Conservation (phyloP, 2,113 vertebrate genomes). For the Hippotragus niger region DNA sequence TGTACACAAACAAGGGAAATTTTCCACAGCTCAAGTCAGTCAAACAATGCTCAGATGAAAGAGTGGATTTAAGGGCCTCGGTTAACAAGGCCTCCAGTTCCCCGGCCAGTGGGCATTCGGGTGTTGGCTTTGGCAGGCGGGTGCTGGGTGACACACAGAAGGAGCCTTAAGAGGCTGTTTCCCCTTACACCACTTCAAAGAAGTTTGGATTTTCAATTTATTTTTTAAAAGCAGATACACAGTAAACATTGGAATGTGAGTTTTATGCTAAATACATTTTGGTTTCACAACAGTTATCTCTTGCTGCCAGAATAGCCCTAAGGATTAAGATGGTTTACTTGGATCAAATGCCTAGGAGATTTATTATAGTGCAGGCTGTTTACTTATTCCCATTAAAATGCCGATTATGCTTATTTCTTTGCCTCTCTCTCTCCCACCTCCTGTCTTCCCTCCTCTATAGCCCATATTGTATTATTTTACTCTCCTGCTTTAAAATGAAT, state of each 20-base stretch:
- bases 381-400: conserved; percentile 79
- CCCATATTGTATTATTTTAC: conserved; percentile 37
- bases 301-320: conserved; percentile 82
- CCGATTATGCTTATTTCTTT: conserved; percentile 60
- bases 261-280: conserved; percentile 82
- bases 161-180: not conserved
- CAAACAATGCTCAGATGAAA: not conserved
- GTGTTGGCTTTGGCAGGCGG: not conserved
- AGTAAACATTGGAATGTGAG: conserved; percentile 76
- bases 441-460: not conserved
- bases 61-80: not conserved
- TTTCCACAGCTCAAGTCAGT: not conserved
- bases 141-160: not conserved
- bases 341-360: conserved; percentile 84
- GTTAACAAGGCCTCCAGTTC: not conserved
- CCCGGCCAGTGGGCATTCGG: not conserved
- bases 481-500: conserved; percentile 10
- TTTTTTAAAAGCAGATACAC: conserved; percentile 59
- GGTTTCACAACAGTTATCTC: conserved; percentile 80
- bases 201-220: conserved; percentile 60
- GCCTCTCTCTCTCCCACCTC: not conserved
- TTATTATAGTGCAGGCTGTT: conserved; percentile 77
- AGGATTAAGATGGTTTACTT: conserved; percentile 85
- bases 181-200: not conserved
- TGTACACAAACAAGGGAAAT: not conserved